A percentile compares a stretch with the other conserved stretches of the same genome.
Conservation (phyloP, 2,797 vertebrate genomes). For the Pseudochirops corinnae region DNA sequence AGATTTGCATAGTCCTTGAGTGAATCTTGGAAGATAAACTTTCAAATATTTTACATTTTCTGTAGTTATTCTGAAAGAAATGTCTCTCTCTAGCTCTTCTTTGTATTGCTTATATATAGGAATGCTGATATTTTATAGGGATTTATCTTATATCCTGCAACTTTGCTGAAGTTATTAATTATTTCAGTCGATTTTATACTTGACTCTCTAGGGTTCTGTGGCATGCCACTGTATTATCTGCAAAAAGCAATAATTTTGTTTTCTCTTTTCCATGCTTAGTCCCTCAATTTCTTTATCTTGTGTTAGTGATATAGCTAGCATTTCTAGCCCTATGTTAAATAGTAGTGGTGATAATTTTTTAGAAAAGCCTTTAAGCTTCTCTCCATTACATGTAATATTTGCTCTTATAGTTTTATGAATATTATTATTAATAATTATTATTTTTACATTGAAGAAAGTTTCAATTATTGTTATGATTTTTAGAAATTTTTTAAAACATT, state of each 20-base stretch:
- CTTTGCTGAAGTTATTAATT: not conserved
- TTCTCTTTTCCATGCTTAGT: not conserved
- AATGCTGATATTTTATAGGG: not conserved
- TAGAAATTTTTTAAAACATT: not conserved
- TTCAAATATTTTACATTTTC: not conserved
- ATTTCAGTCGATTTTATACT: not conserved
- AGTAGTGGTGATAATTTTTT: not conserved
- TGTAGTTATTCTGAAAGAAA: not conserved
- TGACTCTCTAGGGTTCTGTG: not conserved
- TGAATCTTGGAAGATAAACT: not conserved
- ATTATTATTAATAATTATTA: not conserved
- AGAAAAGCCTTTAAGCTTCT: not conserved
- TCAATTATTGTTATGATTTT: not conserved
- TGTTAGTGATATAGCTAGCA: not conserved
- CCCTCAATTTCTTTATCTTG: not conserved
- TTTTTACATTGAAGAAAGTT: not conserved
- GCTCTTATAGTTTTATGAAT: not conserved
- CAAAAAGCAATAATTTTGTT: not conserved
- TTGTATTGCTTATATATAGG: not conserved
- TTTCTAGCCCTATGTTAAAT: not conserved
- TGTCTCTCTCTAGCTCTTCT: not conserved
- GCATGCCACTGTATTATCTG: not conserved
- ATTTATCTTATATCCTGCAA: not conserved
- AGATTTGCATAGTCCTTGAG: not conserved
- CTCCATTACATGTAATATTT: not conserved